Evolutionary conservation across 2,113 vertebrate genomes (phyloP), one percentile per base, ranked within the genome.

Genomic region (Cisticola juncidis): DNA sequence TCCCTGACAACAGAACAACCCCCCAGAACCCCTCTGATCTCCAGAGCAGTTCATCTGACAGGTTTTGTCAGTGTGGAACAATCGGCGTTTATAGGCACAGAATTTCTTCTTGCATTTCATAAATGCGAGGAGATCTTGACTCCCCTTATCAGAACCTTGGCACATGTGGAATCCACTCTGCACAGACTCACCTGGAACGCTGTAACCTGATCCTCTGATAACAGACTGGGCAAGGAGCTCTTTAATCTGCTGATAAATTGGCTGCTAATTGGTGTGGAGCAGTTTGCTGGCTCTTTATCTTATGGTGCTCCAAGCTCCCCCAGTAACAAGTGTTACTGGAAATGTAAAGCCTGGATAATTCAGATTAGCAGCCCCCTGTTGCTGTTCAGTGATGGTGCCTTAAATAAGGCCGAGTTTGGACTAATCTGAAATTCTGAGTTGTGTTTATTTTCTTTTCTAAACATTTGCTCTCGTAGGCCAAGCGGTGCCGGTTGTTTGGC

Each of bases 401-500:
- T 36, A 3, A 2, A 19, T 3, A 10, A 42, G 28, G 35, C 44
- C 29, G 12, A 51, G 5, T 20, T 23, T n/a, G 23, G 6, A 5
- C 5, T 8, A 10, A 9, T 7, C 38, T 33, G 31, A 6, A 11
- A 56, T 12, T 4, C 35, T 33, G 68, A 78, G 64, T 20, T 5
- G 51, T n/a, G 35, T 50, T 64, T 35, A 4, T 26, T 72, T 80
- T 54, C 50, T 61, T 60, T 38, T 19, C 1, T 29, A 18, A 62
- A 9, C 9, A 58, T 69, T 33, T 68, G 58, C 73, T 50, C 29
- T 40, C 4, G 0, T 0, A 98, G 98, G 90, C 28, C 58, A 97
- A 97, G 33, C 90, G 81, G 3, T 94, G 93, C 88, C 76, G 94
- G 17, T 92, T 98, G 40, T 98, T 98, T 57, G 98, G 98, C 35